Evolutionary conservation across 2,113 vertebrate species (phyloP), one percentile per base, ranked within the genome.

Genomic region (Caranx melampygus): DNA sequence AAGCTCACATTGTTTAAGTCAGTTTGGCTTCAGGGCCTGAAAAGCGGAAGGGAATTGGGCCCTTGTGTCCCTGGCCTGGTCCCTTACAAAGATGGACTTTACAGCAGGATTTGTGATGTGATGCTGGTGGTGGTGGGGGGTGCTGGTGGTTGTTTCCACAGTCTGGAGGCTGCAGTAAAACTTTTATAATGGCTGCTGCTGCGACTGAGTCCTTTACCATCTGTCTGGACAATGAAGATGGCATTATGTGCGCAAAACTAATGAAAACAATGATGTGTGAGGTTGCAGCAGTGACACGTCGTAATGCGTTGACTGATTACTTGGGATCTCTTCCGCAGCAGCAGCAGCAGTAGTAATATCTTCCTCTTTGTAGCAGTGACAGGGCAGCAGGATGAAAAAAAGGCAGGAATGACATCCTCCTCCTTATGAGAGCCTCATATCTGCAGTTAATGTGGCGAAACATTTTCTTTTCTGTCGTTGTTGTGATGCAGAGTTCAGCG

Each of bases 251-350:
- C 72, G 79, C 74, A 74, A 81, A 89, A 83, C 74, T 72, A 83
- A 86, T 82, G 87, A 87, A 87, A 87, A 87, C 62, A 84, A 88
- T 83, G 75, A 78, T 82, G 82, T 75, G 80, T 76, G 81, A 79
- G 81, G 66, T 34, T 72, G 66, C 76, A 11, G 20, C 76, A 11
- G 20, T 62, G 83, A 78, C 88, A 79, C 62, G 2, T 79, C 40
- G 21, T 83, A 83, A 89, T 81, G 51, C 40, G 55, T 59, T 85
- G 85, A 86, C 71, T 79, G 83, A 89, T 87, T 72, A 87, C 83
- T 62, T 13, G 21, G 75, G 74, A 77, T 85, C 67, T 85, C 87
- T 81, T 80, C 66, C n/a, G 21, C 72, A 83, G 78, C 77, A 49
- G 12, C n/a, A n/a, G n/a, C 26, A 26, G 26, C 26, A 26, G 26